Base-by-base conservation (phyloP, 1,140 invertebrate genomes). In the Leptonema lineaticorne region DNA sequence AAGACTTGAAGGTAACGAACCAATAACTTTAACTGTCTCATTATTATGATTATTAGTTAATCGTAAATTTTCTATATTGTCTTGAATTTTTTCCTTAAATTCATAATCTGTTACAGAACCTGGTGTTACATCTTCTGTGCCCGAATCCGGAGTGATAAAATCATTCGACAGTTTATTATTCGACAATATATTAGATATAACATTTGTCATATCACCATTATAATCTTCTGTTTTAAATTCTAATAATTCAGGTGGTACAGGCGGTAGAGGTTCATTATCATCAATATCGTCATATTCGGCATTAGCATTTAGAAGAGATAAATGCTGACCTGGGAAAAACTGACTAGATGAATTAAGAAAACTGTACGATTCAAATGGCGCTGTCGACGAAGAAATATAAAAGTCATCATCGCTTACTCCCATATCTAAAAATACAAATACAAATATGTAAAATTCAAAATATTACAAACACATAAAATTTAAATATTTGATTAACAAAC, bases 311-410 rank as follows among this genome's bases (percentile, higher is more conserved):
- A 77, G 58, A 78, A 79, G 50, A 72, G 69, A 71, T 77, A 77
- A 75, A 78, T 79, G 69, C 41, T 75, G 75, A 9, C 88, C 88
- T 29, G 89, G 89, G 78, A 90, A 90, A 78, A 90, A 90, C 78
- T 90, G 88, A 76, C 88, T 90, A 28, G 83, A 83, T 30, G 83
- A 84, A 63, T 83, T 85, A 75, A 85, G 82, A 33, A 85, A 79
- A 46, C 82, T 81, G 58, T 88, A 84, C 26, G 79, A 79, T 75
- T 89, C 86, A 76, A 90, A 90, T 0, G 88, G 88, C 62, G 86
- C 83, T 71, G 85, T 85, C 18, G 88, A 89, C 70, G 88, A 88
- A 65, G 86, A 89, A 63, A 90, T 87, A 76, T 86, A 90, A 77
- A 90, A 89, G 71, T 89, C 88, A 68, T 89, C 87, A 63, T 86